phyloP scores from a whole-genome alignment of 2,113 vertebrate species.

The Talpa occidentalis region DNA sequence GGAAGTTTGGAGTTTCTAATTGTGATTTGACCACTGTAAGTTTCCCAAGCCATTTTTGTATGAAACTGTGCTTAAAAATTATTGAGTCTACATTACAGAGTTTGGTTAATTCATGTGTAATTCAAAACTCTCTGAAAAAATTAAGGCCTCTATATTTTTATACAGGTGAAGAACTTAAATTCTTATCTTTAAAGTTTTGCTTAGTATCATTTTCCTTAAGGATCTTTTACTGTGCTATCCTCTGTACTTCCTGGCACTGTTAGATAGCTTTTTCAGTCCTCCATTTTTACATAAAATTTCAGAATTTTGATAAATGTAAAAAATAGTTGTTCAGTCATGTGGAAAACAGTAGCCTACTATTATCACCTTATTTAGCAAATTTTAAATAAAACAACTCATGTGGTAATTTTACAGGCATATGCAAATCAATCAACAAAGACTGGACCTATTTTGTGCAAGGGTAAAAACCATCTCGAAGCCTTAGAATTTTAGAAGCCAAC shows the following conservation, averaged over 20 bases:
- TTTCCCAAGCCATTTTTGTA: constrained; percentile 40
- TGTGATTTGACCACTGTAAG: constrained; percentile 6
- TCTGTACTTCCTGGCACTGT: constrained; percentile 32
- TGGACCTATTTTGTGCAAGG: constrained; percentile 40
- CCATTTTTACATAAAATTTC: constrained; percentile 49
- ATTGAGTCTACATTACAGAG: background rate
- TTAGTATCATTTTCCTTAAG: constrained; percentile 8
- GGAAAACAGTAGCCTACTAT: constrained; percentile 43
- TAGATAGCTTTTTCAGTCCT: constrained; percentile 54
- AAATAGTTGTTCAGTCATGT: constrained; percentile 53
- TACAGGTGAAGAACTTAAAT: background rate
- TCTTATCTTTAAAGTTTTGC: constrained; percentile 15
- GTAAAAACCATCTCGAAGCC: background rate
- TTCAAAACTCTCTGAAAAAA: constrained; percentile 44
- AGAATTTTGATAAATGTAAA: constrained; percentile 54
- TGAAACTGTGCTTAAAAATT: constrained; percentile 27
- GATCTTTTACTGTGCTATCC: constrained; percentile 24
- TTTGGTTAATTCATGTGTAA: constrained; percentile 36
- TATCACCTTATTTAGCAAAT: constrained; percentile 40
- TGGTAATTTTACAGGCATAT: constrained; percentile 43
- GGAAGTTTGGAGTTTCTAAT: constrained; percentile 25
- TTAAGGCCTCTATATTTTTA: background rate
- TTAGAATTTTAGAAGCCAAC: constrained; percentile 38
- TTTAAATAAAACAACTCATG: constrained; percentile 50
- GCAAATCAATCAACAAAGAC: constrained; percentile 3